phyloP scores from a whole-genome alignment of 2,888 invertebrate species.

The Heliconius erato region DNA sequence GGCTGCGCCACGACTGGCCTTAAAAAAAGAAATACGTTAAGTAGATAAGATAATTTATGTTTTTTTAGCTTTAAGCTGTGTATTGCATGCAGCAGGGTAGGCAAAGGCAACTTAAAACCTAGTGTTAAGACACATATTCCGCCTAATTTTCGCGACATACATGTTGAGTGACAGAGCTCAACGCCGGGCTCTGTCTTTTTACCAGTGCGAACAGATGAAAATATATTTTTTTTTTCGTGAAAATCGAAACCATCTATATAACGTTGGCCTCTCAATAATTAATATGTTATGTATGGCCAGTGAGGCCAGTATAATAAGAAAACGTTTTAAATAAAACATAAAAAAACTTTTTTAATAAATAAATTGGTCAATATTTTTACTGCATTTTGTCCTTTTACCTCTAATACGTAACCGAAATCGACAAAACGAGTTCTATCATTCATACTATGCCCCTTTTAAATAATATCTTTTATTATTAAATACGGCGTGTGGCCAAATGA shows the following conservation, averaged over 20 bases:
- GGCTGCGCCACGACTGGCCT: too few species aligned
- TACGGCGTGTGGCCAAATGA: conserved; percentile 4
- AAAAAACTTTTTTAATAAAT: too few species aligned
- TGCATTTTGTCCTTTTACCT: conserved; percentile 18
- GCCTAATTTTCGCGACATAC: too few species aligned
- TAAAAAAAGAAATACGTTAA: too few species aligned
- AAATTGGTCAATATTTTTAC: neutral
- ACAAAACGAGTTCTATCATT: conserved; percentile 24
- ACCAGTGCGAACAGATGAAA: neutral
- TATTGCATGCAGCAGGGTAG: too few species aligned
- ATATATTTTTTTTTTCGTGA: neutral
- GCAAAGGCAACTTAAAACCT: too few species aligned
- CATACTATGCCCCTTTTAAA: conserved; percentile 21
- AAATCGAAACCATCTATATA: neutral
- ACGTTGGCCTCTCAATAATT: neutral
- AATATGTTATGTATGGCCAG: neutral
- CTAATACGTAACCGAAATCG: conserved; percentile 18
- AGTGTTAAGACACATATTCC: too few species aligned
- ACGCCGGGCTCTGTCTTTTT: neutral
- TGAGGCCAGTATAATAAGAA: too few species aligned
- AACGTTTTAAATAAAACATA: too few species aligned
- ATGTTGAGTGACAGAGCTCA: neutral
- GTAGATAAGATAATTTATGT: too few species aligned
- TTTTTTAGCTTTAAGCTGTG: too few species aligned
- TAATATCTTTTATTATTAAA: conserved; percentile 38